phyloP scores from a whole-genome alignment of 2,113 vertebrate species.

The Sphyrna mokarran region DNA sequence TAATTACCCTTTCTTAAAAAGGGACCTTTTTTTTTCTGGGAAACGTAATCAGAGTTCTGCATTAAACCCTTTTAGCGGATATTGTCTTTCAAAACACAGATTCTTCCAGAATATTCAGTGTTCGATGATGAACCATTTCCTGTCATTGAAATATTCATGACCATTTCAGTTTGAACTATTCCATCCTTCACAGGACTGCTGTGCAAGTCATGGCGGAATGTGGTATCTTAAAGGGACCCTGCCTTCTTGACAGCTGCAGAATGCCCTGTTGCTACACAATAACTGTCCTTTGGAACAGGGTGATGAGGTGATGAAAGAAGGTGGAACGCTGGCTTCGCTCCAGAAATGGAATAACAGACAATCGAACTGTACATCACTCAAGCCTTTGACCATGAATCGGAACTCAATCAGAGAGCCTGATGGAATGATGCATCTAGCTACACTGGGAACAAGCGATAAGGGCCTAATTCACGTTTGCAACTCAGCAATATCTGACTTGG shows the following conservation, averaged over 20 bases:
- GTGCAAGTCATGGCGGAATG: conserved; percentile 81
- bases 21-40: too few species aligned
- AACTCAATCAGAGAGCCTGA: neutral
- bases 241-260: conserved; percentile 75
- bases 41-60: too few species aligned
- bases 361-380: neutral
- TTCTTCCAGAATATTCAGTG: too few species aligned
- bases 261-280: neutral
- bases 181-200: conserved; percentile 76
- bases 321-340: neutral
- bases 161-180: conserved; percentile 1
- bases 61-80: too few species aligned
- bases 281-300: conserved; percentile 1
- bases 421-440: neutral
- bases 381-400: neutral
- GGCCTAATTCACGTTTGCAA: neutral
- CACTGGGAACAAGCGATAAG: neutral
- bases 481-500: neutral
- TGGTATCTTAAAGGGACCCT: conserved; percentile 97
- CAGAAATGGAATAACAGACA: neutral
- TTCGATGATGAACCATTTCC: too few species aligned
- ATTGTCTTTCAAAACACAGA: too few species aligned
- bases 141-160: neutral
- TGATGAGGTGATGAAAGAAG: neutral
- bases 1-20: too few species aligned